These are phyloP conservation scores for Dipodomys spectabilis DNA, from an alignment of 2,113 vertebrate species.

Conservation along the genomic window DNA sequence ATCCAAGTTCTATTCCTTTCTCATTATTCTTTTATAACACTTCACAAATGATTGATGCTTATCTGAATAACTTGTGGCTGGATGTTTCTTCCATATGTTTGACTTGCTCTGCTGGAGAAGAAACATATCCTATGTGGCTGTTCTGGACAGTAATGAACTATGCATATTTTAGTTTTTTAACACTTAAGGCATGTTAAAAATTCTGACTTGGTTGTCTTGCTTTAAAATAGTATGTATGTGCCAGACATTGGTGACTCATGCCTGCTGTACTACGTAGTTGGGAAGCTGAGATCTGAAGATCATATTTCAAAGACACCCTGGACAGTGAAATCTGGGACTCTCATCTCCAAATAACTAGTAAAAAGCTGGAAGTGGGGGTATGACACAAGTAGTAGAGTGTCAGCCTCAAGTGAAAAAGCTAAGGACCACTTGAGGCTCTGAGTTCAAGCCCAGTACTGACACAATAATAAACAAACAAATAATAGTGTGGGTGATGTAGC, in stretches of 20 bases:
- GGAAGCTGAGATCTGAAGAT: no score
- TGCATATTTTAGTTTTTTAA: background rate
- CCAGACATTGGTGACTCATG: no score
- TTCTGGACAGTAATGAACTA: background rate
- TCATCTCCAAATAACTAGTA: no score
- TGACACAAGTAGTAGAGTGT: no score
- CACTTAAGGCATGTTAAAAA: background rate
- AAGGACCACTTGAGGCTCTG: no score
- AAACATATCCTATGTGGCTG: background rate
- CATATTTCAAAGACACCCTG: no score
- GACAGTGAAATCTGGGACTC: no score
- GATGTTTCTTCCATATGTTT: background rate
- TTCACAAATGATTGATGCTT: constrained; percentile 19
- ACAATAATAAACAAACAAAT: no score
- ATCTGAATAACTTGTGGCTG: constrained; percentile 1
- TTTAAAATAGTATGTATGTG: background rate
- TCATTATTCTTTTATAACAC: constrained; percentile 45
- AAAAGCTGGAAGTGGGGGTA: no score
- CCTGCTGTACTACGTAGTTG: no score
- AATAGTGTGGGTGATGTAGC: background rate
- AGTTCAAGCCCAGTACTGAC: no score
- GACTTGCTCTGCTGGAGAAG: background rate
- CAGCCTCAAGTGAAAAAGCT: no score
- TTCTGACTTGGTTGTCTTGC: background rate
- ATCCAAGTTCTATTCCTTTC: constrained; percentile 27